A percentile compares a stretch with the other conserved stretches of the same genome.
These are phyloP conservation scores for Melieria picta DNA, from an alignment of 2,888 invertebrate genomes.

Conservation along the genomic window DNA sequence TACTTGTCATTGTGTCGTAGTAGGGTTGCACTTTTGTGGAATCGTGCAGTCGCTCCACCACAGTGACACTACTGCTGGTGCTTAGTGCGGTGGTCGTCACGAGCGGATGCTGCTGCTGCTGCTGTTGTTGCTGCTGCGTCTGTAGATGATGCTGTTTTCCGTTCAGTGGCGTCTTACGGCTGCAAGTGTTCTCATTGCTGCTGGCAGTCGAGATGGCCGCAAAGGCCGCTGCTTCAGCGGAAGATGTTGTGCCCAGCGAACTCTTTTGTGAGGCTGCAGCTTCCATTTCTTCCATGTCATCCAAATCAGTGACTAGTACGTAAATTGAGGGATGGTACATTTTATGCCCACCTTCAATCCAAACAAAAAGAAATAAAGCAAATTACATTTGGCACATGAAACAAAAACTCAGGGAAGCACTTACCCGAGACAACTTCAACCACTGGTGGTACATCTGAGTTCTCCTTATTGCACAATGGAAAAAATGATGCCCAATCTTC, in stretches of 20 bases:
- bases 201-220: conserved; percentile 41
- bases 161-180: conserved; percentile 12
- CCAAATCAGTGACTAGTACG: conserved; percentile 90
- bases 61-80: conserved; percentile 44
- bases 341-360: conserved; percentile 78
- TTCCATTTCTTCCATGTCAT: conserved; percentile 70
- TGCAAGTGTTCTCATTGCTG: conserved; percentile 10
- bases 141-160: background rate
- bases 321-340: conserved; percentile 97
- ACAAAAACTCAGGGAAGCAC: conserved; percentile 6
- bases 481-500: conserved; percentile 97
- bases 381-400: background rate
- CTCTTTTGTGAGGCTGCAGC: conserved; percentile 58
- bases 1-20: conserved; percentile 61
- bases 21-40: conserved; percentile 55
- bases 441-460: conserved; percentile 67
- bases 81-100: conserved; percentile 46
- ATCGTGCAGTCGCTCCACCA: conserved; percentile 44
- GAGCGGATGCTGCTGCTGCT: conserved; percentile 42
- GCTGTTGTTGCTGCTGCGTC: conserved; percentile 27
- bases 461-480: conserved; percentile 78
- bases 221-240: conserved; percentile 43
- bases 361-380: too few relatives aligned
- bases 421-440: conserved; percentile 70
- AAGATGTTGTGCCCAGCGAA: conserved; percentile 45